Evolutionary conservation across 1,140 invertebrate genomes (phyloP), one percentile per base, ranked within the genome.

Genomic region (Ruditapes philippinarum): DNA sequence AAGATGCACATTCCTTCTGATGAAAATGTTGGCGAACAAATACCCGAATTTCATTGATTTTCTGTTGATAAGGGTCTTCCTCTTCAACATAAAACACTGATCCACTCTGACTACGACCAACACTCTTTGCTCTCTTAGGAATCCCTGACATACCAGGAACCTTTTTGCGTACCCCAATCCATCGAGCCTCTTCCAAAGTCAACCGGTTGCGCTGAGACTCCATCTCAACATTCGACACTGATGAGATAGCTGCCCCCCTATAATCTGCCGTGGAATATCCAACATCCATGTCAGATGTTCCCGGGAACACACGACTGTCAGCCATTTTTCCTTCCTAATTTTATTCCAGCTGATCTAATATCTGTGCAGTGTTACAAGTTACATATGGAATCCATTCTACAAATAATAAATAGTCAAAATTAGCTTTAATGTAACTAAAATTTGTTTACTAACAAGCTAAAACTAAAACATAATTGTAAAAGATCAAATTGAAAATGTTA

Each of bases 1-100:
- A 93, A 11, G 36, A n/a, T 9, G 49, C 49, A 81, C 92, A 93
- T 49, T 93, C 92, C 45, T 91, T 91, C 62, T 90, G 87, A n/a
- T 89, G 81, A 76, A 93, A 93, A 76, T 89, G 65, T 33, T 74
- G 19, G 14, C 45, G n/a, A 19, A 93, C 68, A 85, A 89, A 92
- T 3, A 14, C 19, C 40, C 31, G 85, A 57, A 88, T 82, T 3
- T 87, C 79, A n/a, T 90, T 31, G 25, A 79, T 60, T 65, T 89
- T 83, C 90, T 92, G 83, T 17, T 54, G 22, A 81, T 84, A 80
- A 7, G 49, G 80, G 84, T 73, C 54, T 25, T 38, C 57, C 51
- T 9, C 25, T 1, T 74, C 74, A 14, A 65, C 33, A 57, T 68
- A 85, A n/a, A 31, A 51, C 68, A 40, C 31, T 22, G 42, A 22